Conservation (phyloP, 1,140 invertebrate genomes). For the Nilaparvata lugens region DNA sequence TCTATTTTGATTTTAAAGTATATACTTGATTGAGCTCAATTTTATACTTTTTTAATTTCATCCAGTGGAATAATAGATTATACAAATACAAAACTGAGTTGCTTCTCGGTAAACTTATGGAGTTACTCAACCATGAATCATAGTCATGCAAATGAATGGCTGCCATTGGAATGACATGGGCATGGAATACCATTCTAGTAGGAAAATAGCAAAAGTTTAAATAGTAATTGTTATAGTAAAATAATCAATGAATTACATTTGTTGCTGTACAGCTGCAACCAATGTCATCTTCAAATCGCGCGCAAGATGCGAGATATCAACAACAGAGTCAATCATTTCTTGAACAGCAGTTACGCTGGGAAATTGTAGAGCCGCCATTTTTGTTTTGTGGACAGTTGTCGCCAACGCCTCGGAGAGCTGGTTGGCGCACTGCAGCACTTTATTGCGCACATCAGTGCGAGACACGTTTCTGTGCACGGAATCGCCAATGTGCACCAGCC, state of each 20-base stretch:
- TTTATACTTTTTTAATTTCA: too few species aligned
- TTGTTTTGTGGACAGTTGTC: slow-evolving; percentile 75
- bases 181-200: too few species aligned
- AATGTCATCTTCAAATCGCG: slow-evolving; percentile 62
- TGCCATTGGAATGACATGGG: too few species aligned
- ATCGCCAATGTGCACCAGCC: slow-evolving; percentile 88
- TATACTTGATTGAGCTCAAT: too few species aligned
- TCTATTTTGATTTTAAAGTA: too few species aligned
- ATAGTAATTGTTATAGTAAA: too few species aligned
- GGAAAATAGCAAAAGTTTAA: too few species aligned
- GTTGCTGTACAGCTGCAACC: slow-evolving; percentile 39
- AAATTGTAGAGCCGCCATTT: slow-evolving; percentile 81
- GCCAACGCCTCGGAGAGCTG: slow-evolving; percentile 74
- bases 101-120: too few species aligned
- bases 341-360: slow-evolving; percentile 82
- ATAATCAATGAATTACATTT: background rate
- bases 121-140: too few species aligned
- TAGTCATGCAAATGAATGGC: too few species aligned
- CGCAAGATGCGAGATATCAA: slow-evolving; percentile 68
- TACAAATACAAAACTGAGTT: too few species aligned
- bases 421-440: slow-evolving; percentile 70
- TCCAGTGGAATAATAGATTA: too few species aligned
- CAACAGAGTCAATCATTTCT: slow-evolving; percentile 86
- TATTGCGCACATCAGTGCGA: slow-evolving; percentile 57
- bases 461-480: slow-evolving; percentile 74